Evolutionary conservation across 2,113 vertebrate genomes (phyloP), one percentile per base, ranked within the genome.

Genomic region (Ictalurus punctatus): DNA sequence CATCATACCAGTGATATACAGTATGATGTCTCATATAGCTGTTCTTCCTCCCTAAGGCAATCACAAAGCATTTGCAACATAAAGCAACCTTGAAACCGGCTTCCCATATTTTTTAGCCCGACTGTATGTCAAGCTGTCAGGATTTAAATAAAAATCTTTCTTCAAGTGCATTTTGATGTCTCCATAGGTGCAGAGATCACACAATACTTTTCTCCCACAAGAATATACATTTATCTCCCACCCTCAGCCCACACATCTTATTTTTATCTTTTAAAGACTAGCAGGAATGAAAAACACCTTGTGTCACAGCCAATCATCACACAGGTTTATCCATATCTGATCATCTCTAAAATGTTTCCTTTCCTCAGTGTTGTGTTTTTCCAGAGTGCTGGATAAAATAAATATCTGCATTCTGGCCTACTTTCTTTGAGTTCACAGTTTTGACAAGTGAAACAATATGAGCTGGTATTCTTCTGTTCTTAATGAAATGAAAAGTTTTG

Each of bases 61-160:
- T 5, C 76, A 52, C 76, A n/a, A 34, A 81, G 52, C n/a, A 81
- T 81, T 81, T 30, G 79, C 79, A 58, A 34, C 54, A 81, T n/a
- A n/a, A 81, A 81, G 52, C n/a, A 56, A 30, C 52, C 52, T 8
- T 30, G 52, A 30, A 10, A n/a, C 19, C 52, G 40, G 7, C n/a
- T 63, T 40, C 23, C 5, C 17, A 61, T 59, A 69, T 37, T 23
- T 80, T 48, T 88, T 25, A 56, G 48, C 12, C 54, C 37, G 63
- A 9, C 58, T 84, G 34, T 17, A 34, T 79, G 37, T 71, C 78
- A 34, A 37, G 83, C 56, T 48, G 17, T 67, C 52, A 67, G 78
- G 48, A 59, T 83, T 79, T 59, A 88, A 82, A 90, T 81, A 88
- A 78, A 85, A 65, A 21, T 58, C 83, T 54, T 90, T 52, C 56